phyloP scores from a whole-genome alignment of 2,113 vertebrate genomes.

The Pseudolaguvia tuberculata region DNA sequence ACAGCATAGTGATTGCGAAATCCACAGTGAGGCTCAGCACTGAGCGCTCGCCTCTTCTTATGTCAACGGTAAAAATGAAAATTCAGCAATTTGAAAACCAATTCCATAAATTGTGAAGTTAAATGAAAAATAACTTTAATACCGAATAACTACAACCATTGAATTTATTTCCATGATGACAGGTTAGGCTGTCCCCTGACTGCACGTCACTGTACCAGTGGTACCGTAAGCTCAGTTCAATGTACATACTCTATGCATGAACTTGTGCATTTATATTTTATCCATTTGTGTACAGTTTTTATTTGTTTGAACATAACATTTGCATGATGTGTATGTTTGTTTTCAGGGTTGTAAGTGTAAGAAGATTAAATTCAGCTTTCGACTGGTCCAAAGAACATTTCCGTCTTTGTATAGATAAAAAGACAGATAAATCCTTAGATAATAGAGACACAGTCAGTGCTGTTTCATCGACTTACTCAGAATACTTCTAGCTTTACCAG shows the following conservation, averaged over 20 bases:
- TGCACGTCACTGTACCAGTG: too few species aligned
- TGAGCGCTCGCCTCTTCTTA: too few species aligned
- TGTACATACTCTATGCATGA: neutral
- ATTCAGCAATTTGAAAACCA: too few species aligned
- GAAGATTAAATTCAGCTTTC: neutral
- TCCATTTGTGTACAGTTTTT: neutral
- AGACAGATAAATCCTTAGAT: constrained; percentile 53
- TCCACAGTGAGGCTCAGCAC: too few species aligned
- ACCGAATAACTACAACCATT: too few species aligned
- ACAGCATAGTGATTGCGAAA: too few species aligned
- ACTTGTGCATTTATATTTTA: neutral
- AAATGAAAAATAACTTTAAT: too few species aligned
- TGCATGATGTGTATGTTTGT: neutral
- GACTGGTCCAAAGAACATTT: constrained; percentile 45
- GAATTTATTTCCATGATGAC: too few species aligned
- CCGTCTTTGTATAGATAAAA: neutral
- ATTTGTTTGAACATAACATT: neutral
- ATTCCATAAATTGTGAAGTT: too few species aligned
- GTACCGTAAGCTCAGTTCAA: neutral
- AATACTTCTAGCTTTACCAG: constrained; percentile 35
- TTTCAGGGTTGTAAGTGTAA: constrained; percentile 23
- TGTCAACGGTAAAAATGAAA: too few species aligned
- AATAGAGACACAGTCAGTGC: constrained; percentile 38
- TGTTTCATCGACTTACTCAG: constrained; percentile 28
- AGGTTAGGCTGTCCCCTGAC: too few species aligned